Base-by-base conservation (phyloP, 2,888 invertebrate genomes). In the Hirtodrosophila duncani region DNA sequence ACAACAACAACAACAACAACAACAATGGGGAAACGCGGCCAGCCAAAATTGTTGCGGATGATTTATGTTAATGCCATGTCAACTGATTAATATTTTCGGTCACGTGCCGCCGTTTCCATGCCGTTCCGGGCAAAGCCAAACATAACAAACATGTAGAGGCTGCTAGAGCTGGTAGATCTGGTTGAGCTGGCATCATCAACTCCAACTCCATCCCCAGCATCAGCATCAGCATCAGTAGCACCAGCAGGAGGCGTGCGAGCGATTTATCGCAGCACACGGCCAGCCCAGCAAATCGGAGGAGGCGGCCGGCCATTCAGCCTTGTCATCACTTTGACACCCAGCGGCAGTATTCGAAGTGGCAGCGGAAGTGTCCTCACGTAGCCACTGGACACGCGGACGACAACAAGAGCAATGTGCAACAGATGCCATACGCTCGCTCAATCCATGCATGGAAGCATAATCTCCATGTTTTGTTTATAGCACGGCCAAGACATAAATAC, bases 31-130 rank as follows among this genome's bases (percentile, higher is more conserved):
- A 34, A 37, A 48, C 38, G 49, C 72, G 49, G 53, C 57, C 56
- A 52, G 64, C 26, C 70, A 52, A 70, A 77, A 74, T 67, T 63
- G 66, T 75, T 60, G 66, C 71, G 70, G 59, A 83, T 83, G 80
- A 79, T 79, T 83, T 82, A 83, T 83, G 83, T 80, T 82, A 83
- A 83, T 83, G 64, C 71, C 70, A 74, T 72, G 78, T 81, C 69
- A 75, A 80, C 83, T 84, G 82, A 83, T 83, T 83, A 83, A 84
- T 83, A 83, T 84, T 83, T 83, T 83, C 51, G 81, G 84, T 83
- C 83, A 83, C 83, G 83, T 83, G 83, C 84, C 83, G 67, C 61
- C 29, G 11, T 56, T 60, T 65, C 53, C 64, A 60, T 69, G 67
- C 66, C 62, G 16, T 27, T 16, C 37, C 37, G 55, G 41, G 49